A percentile compares a stretch with the other conserved stretches of the same genome.
Conservation (phyloP, 2,113 vertebrate species). For the Psammodynastes pulverulentus region DNA sequence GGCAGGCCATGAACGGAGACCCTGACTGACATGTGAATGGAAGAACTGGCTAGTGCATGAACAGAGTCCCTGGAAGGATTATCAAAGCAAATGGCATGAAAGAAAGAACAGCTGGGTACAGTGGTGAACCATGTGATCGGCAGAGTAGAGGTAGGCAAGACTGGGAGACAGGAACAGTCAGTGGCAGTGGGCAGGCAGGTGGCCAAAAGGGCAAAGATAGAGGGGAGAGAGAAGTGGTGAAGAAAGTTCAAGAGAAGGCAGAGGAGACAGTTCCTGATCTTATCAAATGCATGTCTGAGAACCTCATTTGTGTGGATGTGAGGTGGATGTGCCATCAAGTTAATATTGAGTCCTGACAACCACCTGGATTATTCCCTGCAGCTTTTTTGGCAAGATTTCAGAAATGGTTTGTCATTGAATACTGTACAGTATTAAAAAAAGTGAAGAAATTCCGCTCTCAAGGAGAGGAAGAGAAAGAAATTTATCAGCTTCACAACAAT, state of each 20-base stretch:
- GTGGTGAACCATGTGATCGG: background rate
- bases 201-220: background rate
- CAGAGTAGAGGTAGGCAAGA: background rate
- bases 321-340: background rate
- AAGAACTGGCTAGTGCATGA: background rate
- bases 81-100: background rate
- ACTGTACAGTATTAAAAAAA: background rate
- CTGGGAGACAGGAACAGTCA: background rate
- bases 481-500: constrained; percentile 4
- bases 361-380: background rate
- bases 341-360: background rate
- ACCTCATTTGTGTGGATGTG: background rate
- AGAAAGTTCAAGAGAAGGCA: background rate
- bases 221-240: background rate
- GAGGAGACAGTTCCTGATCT: background rate
- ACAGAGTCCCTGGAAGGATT: background rate
- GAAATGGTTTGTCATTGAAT: background rate
- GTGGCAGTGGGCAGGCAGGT: background rate
- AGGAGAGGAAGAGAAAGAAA: background rate
- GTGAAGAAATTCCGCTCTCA: background rate
- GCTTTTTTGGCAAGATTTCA: background rate
- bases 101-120: background rate
- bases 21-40: background rate
- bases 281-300: background rate
- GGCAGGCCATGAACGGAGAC: background rate